Percentiles rank a stretch among this genome's conserved stretches.
These are phyloP conservation scores for Piezodorus guildinii DNA, from an alignment of 1,140 invertebrate species.

Conservation along the genomic window DNA sequence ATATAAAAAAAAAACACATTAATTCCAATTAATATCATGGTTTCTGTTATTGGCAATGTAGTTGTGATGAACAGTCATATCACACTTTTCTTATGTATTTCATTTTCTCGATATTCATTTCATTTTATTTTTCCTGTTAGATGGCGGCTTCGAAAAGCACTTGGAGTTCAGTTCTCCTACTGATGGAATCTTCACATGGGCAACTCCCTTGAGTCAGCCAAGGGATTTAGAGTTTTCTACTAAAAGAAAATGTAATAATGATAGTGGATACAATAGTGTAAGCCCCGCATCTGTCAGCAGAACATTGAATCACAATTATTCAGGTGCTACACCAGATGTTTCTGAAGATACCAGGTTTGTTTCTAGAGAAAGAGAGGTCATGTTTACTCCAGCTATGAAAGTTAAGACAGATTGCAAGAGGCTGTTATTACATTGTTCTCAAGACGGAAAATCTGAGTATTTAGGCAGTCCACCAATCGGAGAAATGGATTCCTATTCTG, in stretches of 20 bases:
- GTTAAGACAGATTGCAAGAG: neutral
- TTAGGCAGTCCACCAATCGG: neutral
- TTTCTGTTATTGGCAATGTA: too few species aligned
- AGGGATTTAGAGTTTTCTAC: conserved; percentile 9
- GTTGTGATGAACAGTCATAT: too few species aligned
- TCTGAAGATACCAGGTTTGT: neutral
- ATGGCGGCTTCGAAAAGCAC: conserved; percentile 16
- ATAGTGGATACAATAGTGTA: conserved; percentile 24
- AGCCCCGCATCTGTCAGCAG: neutral
- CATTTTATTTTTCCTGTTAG: neutral
- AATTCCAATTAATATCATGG: too few species aligned
- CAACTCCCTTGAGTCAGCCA: neutral
- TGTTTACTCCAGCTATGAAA: neutral
- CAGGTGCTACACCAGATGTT: neutral
- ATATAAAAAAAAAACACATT: too few species aligned
- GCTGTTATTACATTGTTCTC: neutral
- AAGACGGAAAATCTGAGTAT: neutral
- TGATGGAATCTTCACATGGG: conserved; percentile 13
- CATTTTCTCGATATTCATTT: too few species aligned
- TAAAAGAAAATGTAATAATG: conserved; percentile 21
- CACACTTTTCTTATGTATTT: too few species aligned
- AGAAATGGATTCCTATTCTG: conserved; percentile 19
- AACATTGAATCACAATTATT: too few species aligned
- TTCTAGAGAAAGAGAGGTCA: neutral
- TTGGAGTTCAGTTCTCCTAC: conserved; percentile 11